Evolutionary conservation across 2,888 invertebrate genomes (phyloP), one percentile per base, ranked within the genome.

Genomic region (Lasioglossum malachurum): DNA sequence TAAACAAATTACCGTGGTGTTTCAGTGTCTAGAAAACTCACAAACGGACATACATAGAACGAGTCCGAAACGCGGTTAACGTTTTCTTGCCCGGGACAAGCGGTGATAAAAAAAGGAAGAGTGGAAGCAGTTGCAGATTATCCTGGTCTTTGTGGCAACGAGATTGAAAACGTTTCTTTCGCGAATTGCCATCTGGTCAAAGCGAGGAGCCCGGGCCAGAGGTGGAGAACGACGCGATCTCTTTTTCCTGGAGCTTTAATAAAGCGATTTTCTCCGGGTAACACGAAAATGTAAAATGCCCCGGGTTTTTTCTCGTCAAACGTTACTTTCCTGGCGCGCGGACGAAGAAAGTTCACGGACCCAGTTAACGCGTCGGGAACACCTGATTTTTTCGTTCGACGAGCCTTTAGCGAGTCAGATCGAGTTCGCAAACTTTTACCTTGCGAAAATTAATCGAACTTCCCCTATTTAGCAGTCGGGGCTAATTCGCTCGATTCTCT

Each of bases 121-220:
- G 80, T 19, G 72, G 78, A 78, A 83, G 84, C 86, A 84, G 83
- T 85, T 77, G 78, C 67, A 82, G 81, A 84, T 89, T 86, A 83
- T 87, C 82, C 53, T 76, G 82, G 81, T 81, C 84, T 90, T 89
- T 90, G 89, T 90, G 75, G 64, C 67, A 74, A n/a, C 69, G 81
- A 86, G 86, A 87, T 86, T 90, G 84, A 82, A 90, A 90, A 87
- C 74, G 89, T 82, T 84, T 78, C 83, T 81, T 77, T 82, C 79
- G 78, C 84, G 82, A 69, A 73, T 82, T 87, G 35, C 67, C 44
- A 16, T 53, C 12, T 35, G 60, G 57, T 44, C 83, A 80, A 57
- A 75, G 67, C 57, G 60, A 60, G 60, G 23, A 49, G 31, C 38
- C 35, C 46, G 19, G 19, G 19, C 8, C 7, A 1, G 57, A 38